Base-by-base conservation (phyloP, 2,888 invertebrate genomes). In the Pteria penguin region DNA sequence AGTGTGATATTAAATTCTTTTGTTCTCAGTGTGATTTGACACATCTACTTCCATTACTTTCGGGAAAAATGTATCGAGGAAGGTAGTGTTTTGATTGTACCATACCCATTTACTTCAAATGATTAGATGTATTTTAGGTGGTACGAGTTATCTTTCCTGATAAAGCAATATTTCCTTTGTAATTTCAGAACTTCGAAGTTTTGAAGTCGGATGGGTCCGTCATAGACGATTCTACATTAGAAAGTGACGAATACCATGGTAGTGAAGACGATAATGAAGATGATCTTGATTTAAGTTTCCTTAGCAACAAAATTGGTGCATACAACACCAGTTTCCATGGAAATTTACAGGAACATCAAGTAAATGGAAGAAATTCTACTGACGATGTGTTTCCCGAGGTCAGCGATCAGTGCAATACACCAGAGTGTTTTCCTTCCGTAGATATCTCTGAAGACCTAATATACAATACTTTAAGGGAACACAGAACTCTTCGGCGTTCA, bases 371-470 rank as follows among this genome's bases (percentile, higher is more conserved):
- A 18, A 45, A 18, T 45, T 8, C 45, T 45, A 14, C 45, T 18
- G 45, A 45, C 45, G 45, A 45, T 0, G 45, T 45, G 11, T 45
- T 45, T 45, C 45, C 8, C 8, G 18, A 8, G 18, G 45, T 45
- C 45, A 8, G 45, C 11, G 45, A 45, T 45, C 45, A 45, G 45
- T 45, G 45, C 45, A 45, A 45, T 8, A 78, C 82, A 60, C 82
- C 81, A 27, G 76, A 63, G 31, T 67, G 58, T 29, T 58, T 80
- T n/a, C 83, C 85, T 3, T 78, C 84, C 2, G 79, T 76, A 0
- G 81, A 81, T 45, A 75, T 62, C 11, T 80, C 82, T 36, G 83
- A 85, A 65, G 72, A 72, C 26, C 68, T 83, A 4, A 85, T 85
- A 45, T 78, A 79, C 71, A 60, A 68, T 29, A 80, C 80, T 4